A percentile compares a stretch with the other conserved stretches of the same genome.
Evolutionary conservation across 2,113 vertebrate species (phyloP).

Genomic region (Thryonomys swinderianus): DNA sequence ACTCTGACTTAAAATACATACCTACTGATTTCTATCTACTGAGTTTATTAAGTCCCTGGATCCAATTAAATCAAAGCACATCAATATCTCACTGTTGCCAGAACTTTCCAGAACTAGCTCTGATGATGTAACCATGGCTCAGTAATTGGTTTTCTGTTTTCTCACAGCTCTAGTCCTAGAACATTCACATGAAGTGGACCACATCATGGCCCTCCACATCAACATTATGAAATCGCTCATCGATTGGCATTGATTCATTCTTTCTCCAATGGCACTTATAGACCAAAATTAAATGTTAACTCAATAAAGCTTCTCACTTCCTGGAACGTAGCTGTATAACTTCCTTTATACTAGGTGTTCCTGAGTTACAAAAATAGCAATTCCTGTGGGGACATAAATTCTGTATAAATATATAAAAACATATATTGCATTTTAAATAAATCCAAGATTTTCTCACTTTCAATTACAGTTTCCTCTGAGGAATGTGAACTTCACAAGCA

Average conservation of each 20-base stretch:
- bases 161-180: not conserved
- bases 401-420: constrained; percentile 37
- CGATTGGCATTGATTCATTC: not conserved
- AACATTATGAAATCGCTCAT: not conserved
- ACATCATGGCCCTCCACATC: not conserved
- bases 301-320: constrained; percentile 5
- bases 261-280: not conserved
- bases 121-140: not conserved
- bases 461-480: not conserved
- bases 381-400: constrained; percentile 13
- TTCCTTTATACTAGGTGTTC: constrained; percentile 31
- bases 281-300: constrained; percentile 9
- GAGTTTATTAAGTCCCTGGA: not conserved
- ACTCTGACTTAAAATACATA: not conserved
- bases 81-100: not conserved
- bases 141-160: constrained; percentile 19
- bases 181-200: not conserved
- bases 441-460: not conserved
- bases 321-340: constrained; percentile 19
- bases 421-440: constrained; percentile 39
- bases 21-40: not conserved
- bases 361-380: constrained; percentile 41
- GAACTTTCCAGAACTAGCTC: not conserved
- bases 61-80: not conserved
- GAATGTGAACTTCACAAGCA: not conserved